Percentiles rank a stretch among this genome's conserved stretches.
phyloP scores from a whole-genome alignment of 2,888 invertebrate species.

The Idaea straminata region DNA sequence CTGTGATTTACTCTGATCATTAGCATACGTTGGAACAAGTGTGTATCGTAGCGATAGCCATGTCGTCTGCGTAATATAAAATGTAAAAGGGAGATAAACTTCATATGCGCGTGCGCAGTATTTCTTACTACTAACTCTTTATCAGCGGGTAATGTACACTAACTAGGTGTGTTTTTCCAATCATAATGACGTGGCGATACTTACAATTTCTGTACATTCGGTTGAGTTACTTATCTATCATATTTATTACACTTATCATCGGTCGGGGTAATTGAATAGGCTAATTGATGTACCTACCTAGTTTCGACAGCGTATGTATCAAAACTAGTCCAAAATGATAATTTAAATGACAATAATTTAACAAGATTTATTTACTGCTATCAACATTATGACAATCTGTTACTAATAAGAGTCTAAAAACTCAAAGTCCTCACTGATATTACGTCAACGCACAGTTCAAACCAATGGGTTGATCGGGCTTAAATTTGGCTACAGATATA shows the following conservation, averaged over 20 bases:
- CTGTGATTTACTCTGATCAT: neutral
- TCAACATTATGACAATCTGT: too few species aligned
- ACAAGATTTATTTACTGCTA: too few species aligned
- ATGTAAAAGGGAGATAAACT: neutral
- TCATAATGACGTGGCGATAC: constrained; percentile 12
- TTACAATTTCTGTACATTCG: constrained; percentile 12
- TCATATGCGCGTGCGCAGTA: constrained; percentile 1
- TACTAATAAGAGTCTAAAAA: too few species aligned
- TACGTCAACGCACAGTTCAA: too few species aligned
- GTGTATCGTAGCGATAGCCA: neutral
- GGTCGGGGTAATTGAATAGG: constrained; percentile 5
- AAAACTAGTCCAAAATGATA: neutral
- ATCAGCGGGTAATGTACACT: constrained; percentile 6
- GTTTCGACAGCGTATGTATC: neutral
- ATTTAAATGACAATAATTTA: neutral
- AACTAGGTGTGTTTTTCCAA: constrained; percentile 16
- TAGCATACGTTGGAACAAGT: constrained; percentile 1
- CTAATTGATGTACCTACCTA: neutral
- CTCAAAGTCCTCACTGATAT: too few species aligned
- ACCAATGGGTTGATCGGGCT: too few species aligned
- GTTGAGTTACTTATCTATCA: constrained; percentile 5
- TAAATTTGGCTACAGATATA: too few species aligned
- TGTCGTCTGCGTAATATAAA: neutral
- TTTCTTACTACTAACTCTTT: neutral
- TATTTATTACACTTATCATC: constrained; percentile 10